Base-by-base conservation (phyloP, 1,140 invertebrate species). In the Aphaenogaster rudis region DNA sequence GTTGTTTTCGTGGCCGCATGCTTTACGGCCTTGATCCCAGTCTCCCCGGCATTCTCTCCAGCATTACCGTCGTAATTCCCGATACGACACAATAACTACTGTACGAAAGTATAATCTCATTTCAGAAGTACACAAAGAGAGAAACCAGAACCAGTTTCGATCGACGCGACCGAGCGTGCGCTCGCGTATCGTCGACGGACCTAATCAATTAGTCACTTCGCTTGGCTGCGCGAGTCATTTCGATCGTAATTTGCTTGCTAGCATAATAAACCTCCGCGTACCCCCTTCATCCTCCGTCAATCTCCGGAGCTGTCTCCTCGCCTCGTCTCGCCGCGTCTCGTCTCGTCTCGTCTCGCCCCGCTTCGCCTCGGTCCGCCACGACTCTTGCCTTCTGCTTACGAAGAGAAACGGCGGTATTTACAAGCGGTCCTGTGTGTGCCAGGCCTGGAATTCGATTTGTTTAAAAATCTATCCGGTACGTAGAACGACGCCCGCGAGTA, bases 361-460 rank as follows among this genome's bases (percentile, higher is more conserved):
- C 4, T 9, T 15, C 64, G n/a, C 59, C 28, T 17, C 36, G 72
- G n/a, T 7, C 6, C 2, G 57, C 72, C 54, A 2, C 57, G 50
- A 42, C 59, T 66, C 74, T 17, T 36, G 52, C 33, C 50, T 79
- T 61, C 54, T 84, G 80, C 80, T 61, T 76, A 76, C 42, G 42
- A 74, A 45, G 80, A 84, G 80, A 76, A 84, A 74, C 50, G 85
- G 48, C 76, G 48, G 88, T 93, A 90, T 94, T 94, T 94, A 92
- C 92, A 94, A 94, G 88, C 93, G 88, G 79, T 85, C 87, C 59
- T 21, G 63, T 81, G 63, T 81, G 21, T 21, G 21, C 21, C 86
- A 79, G 80, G 76, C 48, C 64, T 92, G 93, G 93, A 94, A 94
- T 94, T 93, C 88, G 92, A 93, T 93, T 94, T 94, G 94, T 94